A percentile compares a stretch with the other conserved stretches of the same genome.
These are phyloP conservation scores for Amphimedon queenslandica DNA, from an alignment of 37 sponge, comb jelly and placozoan species.

Conservation along the genomic window DNA sequence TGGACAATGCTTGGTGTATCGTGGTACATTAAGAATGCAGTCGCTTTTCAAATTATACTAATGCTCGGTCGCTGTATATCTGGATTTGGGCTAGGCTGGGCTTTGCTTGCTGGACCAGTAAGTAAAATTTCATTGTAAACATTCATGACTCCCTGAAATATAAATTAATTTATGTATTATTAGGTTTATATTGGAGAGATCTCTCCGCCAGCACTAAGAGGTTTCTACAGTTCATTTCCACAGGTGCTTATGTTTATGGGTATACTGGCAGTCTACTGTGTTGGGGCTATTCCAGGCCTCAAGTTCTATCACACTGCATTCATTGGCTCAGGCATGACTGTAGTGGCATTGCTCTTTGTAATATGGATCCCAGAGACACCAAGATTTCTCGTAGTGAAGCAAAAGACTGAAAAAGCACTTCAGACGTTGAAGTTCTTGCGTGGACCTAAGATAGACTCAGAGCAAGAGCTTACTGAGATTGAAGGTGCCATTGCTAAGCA, in stretches of 20 bases:
- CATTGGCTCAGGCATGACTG: neutral
- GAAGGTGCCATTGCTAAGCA: neutral
- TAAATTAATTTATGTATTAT: too few relatives aligned
- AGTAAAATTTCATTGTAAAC: too few relatives aligned
- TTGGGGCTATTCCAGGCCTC: neutral
- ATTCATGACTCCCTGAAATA: too few relatives aligned
- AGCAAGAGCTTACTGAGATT: neutral
- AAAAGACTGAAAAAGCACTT: slow-evolving; percentile 11
- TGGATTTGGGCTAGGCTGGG: too few relatives aligned
- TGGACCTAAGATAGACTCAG: slow-evolving; percentile 19
- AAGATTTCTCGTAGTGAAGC: slow-evolving; percentile 36
- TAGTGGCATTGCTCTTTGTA: neutral
- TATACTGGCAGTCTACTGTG: neutral
- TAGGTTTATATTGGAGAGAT: slow-evolving; percentile 34
- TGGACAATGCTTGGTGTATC: too few relatives aligned
- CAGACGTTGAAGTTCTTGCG: slow-evolving; percentile 34
- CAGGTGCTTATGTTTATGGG: slow-evolving; percentile 5
- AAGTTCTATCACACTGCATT: neutral
- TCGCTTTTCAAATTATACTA: too few relatives aligned
- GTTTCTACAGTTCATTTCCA: neutral
- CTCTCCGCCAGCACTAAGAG: slow-evolving; percentile 10
- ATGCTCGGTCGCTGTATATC: too few relatives aligned
- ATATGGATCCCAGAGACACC: slow-evolving; percentile 54
- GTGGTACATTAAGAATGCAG: too few relatives aligned
- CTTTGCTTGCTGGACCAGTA: too few relatives aligned